Evolutionary conservation across 2,888 invertebrate species (phyloP), one percentile per base, ranked within the genome.

Genomic region (Tenodera sinensis): DNA sequence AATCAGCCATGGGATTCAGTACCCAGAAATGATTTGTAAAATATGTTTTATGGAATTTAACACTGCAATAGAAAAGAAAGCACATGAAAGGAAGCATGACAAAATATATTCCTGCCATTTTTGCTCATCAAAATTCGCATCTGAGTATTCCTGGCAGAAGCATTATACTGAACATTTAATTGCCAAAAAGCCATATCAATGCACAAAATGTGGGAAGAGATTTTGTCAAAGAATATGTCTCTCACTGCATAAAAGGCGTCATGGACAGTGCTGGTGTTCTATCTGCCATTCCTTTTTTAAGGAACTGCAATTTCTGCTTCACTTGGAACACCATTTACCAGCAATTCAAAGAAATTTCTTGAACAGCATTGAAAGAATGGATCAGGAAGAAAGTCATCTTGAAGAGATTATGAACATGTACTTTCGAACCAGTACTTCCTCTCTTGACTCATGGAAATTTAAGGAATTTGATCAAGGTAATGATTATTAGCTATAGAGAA

Each of bases 11-110:
- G 90, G 90, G 4, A 90, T 91, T 81, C 88, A 90, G 47, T 90
- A 47, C 88, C 91, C 90, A n/a, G 90, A 91, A 28, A 27, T 89
- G 30, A 90, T 90, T 28, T 91, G 90, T 84, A 89, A 90, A 82
- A 88, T 90, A 28, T 91, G 91, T 54, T 91, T 90, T 87, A 91
- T 90, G 90, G 91, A 91, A 85, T 89, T 90, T 71, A 85, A 88
- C 28, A 89, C 89, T 28, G 71, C 85, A 14, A 89, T 88, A 15
- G 91, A 91, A 83, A 88, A 89, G 42, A 90, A 90, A 86, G 90
- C 90, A 27, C 91, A 91, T 87, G 90, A 89, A 28, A 84, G 90
- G 47, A 91, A 90, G 86, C 91, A 91, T 88, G 88, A 89, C n/a
- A 89, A 90, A 28, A 89, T 88, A 2, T 88, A 89, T 42, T 83